Percentiles rank a stretch among this genome's conserved stretches.
Conservation (phyloP, 2,113 vertebrate species). For the Crotalus helleri region DNA sequence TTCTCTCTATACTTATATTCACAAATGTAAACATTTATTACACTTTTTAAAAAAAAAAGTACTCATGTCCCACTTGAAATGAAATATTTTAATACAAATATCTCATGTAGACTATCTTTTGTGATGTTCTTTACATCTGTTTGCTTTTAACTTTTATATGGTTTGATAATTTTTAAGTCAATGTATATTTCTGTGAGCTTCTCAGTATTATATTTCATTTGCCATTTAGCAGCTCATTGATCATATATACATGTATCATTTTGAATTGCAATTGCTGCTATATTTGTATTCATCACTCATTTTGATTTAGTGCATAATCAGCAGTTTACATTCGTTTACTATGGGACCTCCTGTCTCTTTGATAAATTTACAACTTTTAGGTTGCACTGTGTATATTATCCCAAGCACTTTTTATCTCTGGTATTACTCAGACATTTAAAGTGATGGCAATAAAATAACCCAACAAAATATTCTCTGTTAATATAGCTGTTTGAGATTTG, state of each 20-base stretch:
- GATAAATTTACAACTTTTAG: slow-evolving; percentile 69
- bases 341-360: slow-evolving; percentile 55
- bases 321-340: slow-evolving; percentile 74
- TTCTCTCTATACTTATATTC: background rate
- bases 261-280: slow-evolving; percentile 67
- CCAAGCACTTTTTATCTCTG: slow-evolving; percentile 61
- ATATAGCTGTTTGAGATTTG: background rate
- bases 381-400: slow-evolving; percentile 54
- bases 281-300: slow-evolving; percentile 73
- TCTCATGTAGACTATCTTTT: background rate
- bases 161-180: slow-evolving; percentile 59
- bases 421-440: slow-evolving; percentile 31
- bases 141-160: slow-evolving; percentile 46
- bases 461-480: slow-evolving; percentile 2
- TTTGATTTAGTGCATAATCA: slow-evolving; percentile 79
- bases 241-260: slow-evolving; percentile 71
- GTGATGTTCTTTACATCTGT: slow-evolving; percentile 30
- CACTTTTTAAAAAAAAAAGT: background rate
- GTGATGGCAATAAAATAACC: slow-evolving; percentile 43
- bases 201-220: slow-evolving; percentile 70
- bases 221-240: slow-evolving; percentile 69
- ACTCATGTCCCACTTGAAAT: background rate
- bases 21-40: background rate
- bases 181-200: slow-evolving; percentile 52
- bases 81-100: background rate